Percentiles rank a stretch among this genome's conserved stretches.
These are phyloP conservation scores for Anorthoa munda DNA, from an alignment of 2,888 invertebrate species.

Conservation along the genomic window DNA sequence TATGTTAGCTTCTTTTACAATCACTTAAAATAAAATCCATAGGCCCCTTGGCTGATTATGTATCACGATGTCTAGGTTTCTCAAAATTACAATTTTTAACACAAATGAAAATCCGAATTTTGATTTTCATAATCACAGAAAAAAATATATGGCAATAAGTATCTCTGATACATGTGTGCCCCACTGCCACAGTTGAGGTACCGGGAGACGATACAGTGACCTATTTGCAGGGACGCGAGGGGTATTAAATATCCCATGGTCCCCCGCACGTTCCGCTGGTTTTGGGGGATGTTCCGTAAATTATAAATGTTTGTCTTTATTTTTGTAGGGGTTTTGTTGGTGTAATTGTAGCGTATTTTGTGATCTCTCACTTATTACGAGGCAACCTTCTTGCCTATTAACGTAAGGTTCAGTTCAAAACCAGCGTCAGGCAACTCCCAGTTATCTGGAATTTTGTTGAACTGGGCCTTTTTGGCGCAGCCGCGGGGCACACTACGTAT, in stretches of 20 bases:
- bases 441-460: too few species aligned
- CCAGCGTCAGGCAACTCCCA: too few species aligned
- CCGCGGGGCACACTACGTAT: too few species aligned
- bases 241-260: slow-evolving; percentile 60
- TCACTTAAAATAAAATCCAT: too few species aligned
- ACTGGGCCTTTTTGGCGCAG: too few species aligned
- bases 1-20: too few species aligned
- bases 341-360: neutral
- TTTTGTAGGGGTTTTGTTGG: neutral
- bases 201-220: slow-evolving; percentile 71
- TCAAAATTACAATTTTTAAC: neutral
- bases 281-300: slow-evolving; percentile 41
- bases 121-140: neutral
- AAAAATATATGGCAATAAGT: neutral
- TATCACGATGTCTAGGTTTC: too few species aligned
- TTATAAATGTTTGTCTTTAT: slow-evolving; percentile 38
- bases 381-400: too few species aligned
- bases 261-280: slow-evolving; percentile 33
- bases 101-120: neutral
- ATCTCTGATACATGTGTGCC: slow-evolving; percentile 61
- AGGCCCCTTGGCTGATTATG: too few species aligned
- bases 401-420: too few species aligned
- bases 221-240: slow-evolving; percentile 70
- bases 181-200: slow-evolving; percentile 74
- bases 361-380: too few species aligned